phyloP scores from a whole-genome alignment of 2,888 invertebrate genomes.

The Eupeodes latifasciatus region DNA sequence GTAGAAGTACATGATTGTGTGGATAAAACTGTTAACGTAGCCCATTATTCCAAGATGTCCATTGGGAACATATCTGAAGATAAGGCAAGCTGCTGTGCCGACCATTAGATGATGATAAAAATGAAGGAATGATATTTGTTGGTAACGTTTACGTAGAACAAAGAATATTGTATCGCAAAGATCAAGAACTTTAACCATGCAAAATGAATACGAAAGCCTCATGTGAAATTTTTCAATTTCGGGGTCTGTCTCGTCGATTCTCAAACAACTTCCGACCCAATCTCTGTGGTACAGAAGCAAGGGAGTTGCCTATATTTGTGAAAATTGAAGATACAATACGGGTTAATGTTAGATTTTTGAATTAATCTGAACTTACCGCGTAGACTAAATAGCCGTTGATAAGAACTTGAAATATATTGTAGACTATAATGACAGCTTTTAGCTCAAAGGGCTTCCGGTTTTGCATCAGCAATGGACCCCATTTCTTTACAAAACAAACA shows the following conservation, averaged over 20 bases:
- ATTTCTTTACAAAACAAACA: conserved; percentile 87
- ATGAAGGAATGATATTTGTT: conserved; percentile 89
- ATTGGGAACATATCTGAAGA: conserved; percentile 86
- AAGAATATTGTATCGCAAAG: conserved; percentile 89
- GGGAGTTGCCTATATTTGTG: conserved; percentile 3
- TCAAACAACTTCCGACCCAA: conserved; percentile 13
- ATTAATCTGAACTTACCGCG: conserved; percentile 83
- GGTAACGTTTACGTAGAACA: conserved; percentile 88
- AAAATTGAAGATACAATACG: not conserved
- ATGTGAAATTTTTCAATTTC: not conserved
- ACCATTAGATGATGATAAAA: conserved; percentile 90
- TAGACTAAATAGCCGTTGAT: conserved; percentile 86
- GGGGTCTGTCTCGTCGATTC: not conserved
- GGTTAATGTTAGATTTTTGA: not conserved
- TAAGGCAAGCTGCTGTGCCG: conserved; percentile 87
- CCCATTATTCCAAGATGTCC: conserved; percentile 89
- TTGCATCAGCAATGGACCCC: conserved; percentile 90
- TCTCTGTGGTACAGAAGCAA: not conserved
- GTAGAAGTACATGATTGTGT: conserved; percentile 92
- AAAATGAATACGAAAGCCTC: conserved; percentile 85
- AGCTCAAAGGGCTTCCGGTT: conserved; percentile 87
- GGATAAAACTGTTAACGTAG: conserved; percentile 90
- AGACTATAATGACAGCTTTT: conserved; percentile 87
- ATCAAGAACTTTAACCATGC: conserved; percentile 87
- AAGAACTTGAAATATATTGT: conserved; percentile 88